A percentile compares a stretch with the other conserved stretches of the same genome.
Evolutionary conservation across 2,797 vertebrate genomes (phyloP).

Genomic region (Aldrovandia affinis): DNA sequence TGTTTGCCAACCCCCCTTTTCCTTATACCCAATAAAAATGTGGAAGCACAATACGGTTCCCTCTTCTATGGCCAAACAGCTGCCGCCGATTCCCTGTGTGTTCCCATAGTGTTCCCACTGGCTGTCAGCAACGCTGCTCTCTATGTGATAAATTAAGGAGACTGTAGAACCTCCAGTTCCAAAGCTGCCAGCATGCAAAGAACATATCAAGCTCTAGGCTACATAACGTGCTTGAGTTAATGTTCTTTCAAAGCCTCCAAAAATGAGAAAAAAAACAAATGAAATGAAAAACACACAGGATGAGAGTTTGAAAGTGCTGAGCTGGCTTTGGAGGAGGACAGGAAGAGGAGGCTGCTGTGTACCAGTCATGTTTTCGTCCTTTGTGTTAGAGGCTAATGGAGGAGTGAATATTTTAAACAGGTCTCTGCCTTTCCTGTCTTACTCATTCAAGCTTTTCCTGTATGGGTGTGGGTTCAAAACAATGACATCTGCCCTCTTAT

Average conservation of each 20-base stretch:
- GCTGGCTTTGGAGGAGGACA: slow-evolving; percentile 53
- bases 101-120: slow-evolving; percentile 56
- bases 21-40: slow-evolving; percentile 64
- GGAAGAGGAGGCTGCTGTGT: slow-evolving; percentile 37
- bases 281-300: background rate
- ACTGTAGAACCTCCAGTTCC: background rate
- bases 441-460: slow-evolving; percentile 44
- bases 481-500: background rate
- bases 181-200: background rate
- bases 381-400: slow-evolving; percentile 71
- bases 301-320: slow-evolving; percentile 65
- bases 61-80: slow-evolving; percentile 47
- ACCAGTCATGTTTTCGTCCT: slow-evolving; percentile 64
- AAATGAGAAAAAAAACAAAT: background rate
- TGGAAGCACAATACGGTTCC: slow-evolving; percentile 49
- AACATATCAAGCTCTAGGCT: slow-evolving; percentile 2
- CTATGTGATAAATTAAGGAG: slow-evolving; percentile 29
- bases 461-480: slow-evolving; percentile 16
- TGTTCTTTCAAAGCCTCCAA: slow-evolving; percentile 30
- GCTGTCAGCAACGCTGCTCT: slow-evolving; percentile 50
- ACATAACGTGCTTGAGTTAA: slow-evolving; percentile 8
- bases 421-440: slow-evolving; percentile 52
- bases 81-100: slow-evolving; percentile 62
- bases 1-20: slow-evolving; percentile 64
- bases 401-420: slow-evolving; percentile 79